Evolutionary conservation across 2,797 vertebrate species (phyloP).

Genomic region (Sciurus vulgaris): DNA sequence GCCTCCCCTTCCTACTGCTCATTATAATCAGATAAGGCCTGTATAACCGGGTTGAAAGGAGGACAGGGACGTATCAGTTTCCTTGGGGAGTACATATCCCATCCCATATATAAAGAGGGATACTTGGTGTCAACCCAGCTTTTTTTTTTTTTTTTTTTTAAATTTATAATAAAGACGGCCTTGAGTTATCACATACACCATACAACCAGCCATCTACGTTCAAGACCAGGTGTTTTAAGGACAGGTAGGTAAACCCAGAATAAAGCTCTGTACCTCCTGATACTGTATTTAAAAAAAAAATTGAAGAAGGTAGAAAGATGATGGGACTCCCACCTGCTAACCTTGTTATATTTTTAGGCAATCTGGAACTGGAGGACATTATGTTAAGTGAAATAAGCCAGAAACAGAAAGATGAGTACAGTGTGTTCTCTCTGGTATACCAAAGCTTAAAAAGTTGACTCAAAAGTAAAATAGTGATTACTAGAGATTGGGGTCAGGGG

Average conservation of each 20-base stretch:
- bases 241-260: neutral
- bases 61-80: neutral
- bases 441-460: neutral
- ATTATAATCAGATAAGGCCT: slow-evolving; percentile 7
- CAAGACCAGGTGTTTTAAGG: neutral
- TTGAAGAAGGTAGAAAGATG: neutral
- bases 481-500: neutral
- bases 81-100: neutral
- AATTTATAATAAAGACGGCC: neutral
- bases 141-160: too few relatives aligned
- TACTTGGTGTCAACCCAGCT: neutral
- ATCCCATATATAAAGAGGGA: neutral
- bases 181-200: neutral
- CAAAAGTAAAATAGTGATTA: neutral
- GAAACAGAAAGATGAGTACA: neutral
- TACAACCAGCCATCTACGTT: neutral
- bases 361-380: neutral
- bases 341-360: neutral
- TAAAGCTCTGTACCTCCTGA: neutral
- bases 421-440: neutral
- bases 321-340: neutral
- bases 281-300: neutral
- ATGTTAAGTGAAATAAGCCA: neutral
- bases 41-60: neutral
- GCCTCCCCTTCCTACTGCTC: neutral